Conservation (phyloP, 2,888 invertebrate species). For the Isotomurus palustris region DNA sequence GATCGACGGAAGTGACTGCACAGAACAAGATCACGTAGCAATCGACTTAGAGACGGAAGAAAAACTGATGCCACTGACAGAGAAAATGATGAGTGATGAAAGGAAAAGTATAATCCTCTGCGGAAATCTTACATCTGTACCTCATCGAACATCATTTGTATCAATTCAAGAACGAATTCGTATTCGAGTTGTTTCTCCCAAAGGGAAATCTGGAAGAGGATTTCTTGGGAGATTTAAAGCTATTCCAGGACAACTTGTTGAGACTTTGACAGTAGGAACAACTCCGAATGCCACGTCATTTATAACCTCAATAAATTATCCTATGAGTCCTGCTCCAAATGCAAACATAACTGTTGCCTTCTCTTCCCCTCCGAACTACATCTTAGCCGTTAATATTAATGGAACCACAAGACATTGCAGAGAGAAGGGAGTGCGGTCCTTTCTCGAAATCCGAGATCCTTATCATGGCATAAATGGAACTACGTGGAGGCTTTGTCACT, state of each 20-base stretch:
- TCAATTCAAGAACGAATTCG: constrained; percentile 61
- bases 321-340: constrained; percentile 48
- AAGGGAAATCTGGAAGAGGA: constrained; percentile 62
- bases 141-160: constrained; percentile 53
- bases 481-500: constrained; percentile 34
- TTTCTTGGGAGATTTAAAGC: constrained; percentile 61
- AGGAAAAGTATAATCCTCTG: constrained; percentile 41
- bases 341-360: constrained; percentile 54
- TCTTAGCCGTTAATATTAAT: constrained; percentile 52
- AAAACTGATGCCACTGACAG: neutral
- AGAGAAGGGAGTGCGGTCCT: constrained; percentile 28
- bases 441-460: constrained; percentile 42
- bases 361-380: constrained; percentile 61
- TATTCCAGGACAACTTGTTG: constrained; percentile 55
- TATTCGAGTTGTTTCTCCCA: constrained; percentile 62
- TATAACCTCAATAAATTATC: constrained; percentile 42
- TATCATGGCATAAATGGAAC: constrained; percentile 39
- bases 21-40: constrained; percentile 51
- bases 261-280: constrained; percentile 33
- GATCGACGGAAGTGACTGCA: too few species aligned
- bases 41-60: constrained; percentile 57
- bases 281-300: constrained; percentile 27
- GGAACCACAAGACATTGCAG: constrained; percentile 38
- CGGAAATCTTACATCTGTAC: constrained; percentile 39
- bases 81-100: constrained; percentile 15